phyloP scores from a whole-genome alignment of 2,797 vertebrate species.

The Pipistrellus pipistrellus region DNA sequence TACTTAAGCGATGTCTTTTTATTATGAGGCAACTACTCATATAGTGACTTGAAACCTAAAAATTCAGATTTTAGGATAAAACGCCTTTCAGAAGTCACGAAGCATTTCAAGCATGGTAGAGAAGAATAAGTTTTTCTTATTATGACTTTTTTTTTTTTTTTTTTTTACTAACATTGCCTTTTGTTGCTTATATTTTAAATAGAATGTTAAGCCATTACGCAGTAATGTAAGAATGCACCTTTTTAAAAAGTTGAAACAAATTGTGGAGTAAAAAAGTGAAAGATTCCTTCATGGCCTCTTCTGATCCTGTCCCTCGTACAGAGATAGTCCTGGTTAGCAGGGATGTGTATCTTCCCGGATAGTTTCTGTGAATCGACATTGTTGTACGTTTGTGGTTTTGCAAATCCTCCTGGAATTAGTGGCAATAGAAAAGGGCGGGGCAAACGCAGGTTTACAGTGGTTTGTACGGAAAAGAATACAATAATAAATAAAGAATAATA shows the following conservation, averaged over 20 bases:
- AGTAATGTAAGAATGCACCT: neutral
- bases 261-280: neutral
- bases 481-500: neutral
- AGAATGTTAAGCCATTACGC: neutral
- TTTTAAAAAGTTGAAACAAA: conserved; percentile 33
- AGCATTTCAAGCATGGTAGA: conserved; percentile 14
- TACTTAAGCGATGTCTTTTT: conserved; percentile 28
- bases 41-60: conserved; percentile 37
- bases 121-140: conserved; percentile 34
- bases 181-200: neutral
- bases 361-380: neutral
- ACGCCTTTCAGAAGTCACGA: conserved; percentile 48
- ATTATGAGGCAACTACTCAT: conserved; percentile 6
- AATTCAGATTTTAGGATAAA: conserved; percentile 56
- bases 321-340: neutral
- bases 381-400: neutral
- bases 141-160: neutral
- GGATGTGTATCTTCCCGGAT: neutral
- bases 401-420: neutral
- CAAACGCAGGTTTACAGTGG: neutral
- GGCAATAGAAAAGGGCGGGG: neutral
- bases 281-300: neutral
- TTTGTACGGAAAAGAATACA: neutral
- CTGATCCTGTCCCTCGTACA: neutral
- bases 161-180: neutral